phyloP scores from a whole-genome alignment of 23 tunicate genomes.

The Trididemnum miniatum region DNA sequence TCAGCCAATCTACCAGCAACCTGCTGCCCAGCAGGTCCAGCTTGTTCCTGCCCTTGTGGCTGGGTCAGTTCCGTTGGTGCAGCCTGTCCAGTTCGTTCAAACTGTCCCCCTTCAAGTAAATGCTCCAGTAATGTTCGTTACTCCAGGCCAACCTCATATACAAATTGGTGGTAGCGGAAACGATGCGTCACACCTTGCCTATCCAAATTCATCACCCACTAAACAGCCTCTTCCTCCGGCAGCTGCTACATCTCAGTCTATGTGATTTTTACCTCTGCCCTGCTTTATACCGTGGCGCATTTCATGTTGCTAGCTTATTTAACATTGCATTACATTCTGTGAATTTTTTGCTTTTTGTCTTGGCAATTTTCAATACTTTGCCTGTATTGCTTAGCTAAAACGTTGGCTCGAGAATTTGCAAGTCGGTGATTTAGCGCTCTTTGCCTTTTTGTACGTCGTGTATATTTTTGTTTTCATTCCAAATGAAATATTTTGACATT shows the following conservation, averaged over 20 bases:
- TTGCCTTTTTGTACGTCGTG: too few relatives aligned
- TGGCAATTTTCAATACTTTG: too few relatives aligned
- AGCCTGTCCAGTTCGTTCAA: slow-evolving; percentile 39
- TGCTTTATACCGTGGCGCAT: too few relatives aligned
- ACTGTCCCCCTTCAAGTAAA: slow-evolving; percentile 30
- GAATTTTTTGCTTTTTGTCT: too few relatives aligned
- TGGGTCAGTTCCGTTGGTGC: slow-evolving; percentile 43
- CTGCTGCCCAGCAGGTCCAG: slow-evolving; percentile 16
- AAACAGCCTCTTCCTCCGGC: not conserved
- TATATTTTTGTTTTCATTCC: too few relatives aligned
- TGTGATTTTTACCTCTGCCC: too few relatives aligned
- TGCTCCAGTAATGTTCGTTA: slow-evolving; percentile 38
- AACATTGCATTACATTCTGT: too few relatives aligned
- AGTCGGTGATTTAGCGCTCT: too few relatives aligned
- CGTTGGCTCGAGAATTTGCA: too few relatives aligned
- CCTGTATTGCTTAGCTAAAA: too few relatives aligned
- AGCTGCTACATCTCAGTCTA: not conserved
- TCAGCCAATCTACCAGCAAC: slow-evolving; percentile 25
- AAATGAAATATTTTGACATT: too few relatives aligned
- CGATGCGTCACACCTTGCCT: not conserved
- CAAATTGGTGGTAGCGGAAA: slow-evolving; percentile 4
- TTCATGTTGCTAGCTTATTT: too few relatives aligned
- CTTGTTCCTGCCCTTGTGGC: slow-evolving; percentile 35
- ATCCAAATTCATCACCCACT: not conserved
- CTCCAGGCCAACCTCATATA: slow-evolving; percentile 19